phyloP scores from a whole-genome alignment of 2,888 invertebrate species.

The Cephonodes hylas region DNA sequence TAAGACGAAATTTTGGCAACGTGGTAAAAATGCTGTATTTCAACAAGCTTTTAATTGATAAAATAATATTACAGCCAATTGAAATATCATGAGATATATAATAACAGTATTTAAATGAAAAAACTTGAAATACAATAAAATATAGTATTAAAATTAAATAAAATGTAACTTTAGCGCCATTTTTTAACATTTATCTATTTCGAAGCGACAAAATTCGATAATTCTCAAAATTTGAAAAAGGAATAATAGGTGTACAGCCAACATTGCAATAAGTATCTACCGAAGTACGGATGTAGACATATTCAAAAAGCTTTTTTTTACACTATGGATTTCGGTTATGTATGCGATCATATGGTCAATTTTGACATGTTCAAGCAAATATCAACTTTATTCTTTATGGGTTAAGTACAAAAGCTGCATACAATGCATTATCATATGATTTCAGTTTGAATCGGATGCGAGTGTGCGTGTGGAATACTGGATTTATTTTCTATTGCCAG shows the following conservation, averaged over 20 bases:
- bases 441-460: constrained; percentile 55
- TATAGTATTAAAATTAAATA: too few species aligned
- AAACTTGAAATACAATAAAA: too few species aligned
- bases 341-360: constrained; percentile 20
- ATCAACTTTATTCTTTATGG: fast-evolving
- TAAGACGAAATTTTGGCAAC: too few species aligned
- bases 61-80: too few species aligned
- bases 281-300: constrained; percentile 14
- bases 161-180: too few species aligned
- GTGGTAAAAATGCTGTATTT: too few species aligned
- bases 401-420: constrained; percentile 25
- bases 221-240: not conserved
- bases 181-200: too few species aligned
- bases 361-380: constrained; percentile 16
- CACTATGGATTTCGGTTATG: constrained; percentile 5
- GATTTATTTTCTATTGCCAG: constrained; percentile 23
- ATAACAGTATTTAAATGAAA: too few species aligned
- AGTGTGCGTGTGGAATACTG: constrained; percentile 51
- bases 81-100: too few species aligned
- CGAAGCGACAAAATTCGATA: too few species aligned
- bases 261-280: not conserved
- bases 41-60: too few species aligned
- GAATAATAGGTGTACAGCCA: not conserved
- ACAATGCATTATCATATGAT: constrained; percentile 55
- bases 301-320: not conserved